phyloP scores from a whole-genome alignment of 1,140 invertebrate species.

The Diabrotica undecimpunctata region DNA sequence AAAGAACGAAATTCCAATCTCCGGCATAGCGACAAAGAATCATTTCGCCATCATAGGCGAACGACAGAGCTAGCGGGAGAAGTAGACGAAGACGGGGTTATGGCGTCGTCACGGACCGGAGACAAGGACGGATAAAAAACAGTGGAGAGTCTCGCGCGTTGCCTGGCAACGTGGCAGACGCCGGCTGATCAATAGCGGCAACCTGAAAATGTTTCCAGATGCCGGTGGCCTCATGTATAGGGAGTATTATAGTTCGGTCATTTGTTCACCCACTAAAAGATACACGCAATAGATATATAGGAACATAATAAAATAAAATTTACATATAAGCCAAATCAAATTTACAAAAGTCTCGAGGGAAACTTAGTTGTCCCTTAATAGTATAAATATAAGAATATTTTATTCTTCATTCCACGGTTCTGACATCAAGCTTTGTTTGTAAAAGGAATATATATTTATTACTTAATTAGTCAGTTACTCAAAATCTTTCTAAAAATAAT shows the following conservation, averaged over 20 bases:
- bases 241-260: not conserved
- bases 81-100: slow-evolving; percentile 1
- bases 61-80: not conserved
- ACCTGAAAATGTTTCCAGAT: not conserved
- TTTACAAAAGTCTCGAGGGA: too few species aligned
- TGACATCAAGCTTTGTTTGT: too few species aligned
- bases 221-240: not conserved
- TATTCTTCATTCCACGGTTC: too few species aligned
- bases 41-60: not conserved
- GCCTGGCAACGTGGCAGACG: slow-evolving; percentile 22
- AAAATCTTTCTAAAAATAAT: too few species aligned
- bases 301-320: too few species aligned
- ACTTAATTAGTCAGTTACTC: too few species aligned
- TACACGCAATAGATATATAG: too few species aligned
- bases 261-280: not conserved
- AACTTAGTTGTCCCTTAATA: too few species aligned
- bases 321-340: too few species aligned
- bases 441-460: too few species aligned
- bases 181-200: slow-evolving; percentile 23
- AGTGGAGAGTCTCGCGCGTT: slow-evolving; percentile 18
- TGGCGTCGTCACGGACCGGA: slow-evolving; percentile 7
- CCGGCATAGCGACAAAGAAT: not conserved
- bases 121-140: slow-evolving; percentile 10
- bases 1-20: not conserved
- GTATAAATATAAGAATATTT: too few species aligned